Base-by-base conservation (phyloP, 2,113 vertebrate genomes). In the Coptodon rendalli region DNA sequence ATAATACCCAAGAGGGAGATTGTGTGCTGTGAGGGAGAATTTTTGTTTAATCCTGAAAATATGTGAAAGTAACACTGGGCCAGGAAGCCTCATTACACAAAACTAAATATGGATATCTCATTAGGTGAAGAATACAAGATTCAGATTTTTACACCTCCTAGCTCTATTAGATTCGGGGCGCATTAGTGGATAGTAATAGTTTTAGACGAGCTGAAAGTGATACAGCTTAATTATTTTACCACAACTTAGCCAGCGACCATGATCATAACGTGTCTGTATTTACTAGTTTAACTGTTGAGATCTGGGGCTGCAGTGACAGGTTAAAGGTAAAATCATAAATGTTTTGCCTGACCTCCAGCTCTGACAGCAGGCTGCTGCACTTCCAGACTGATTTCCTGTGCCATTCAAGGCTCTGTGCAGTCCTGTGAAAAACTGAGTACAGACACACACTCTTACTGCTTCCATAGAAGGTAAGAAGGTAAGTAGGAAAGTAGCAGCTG, bases 11-110 rank as follows among this genome's bases (percentile, higher is more conserved):
- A 6, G 61, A 80, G 89, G 57, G 40, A 81, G 34, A 36, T 61
- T 66, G 76, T 82, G 85, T 88, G 84, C 89, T 91, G 84, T 84
- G 68, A 83, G 66, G 53, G 68, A 81, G 43, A 63, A 84, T 90
- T 87, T 78, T n/a, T 14, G 14, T 84, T 61, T 89, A 90, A 91
- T 90, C 89, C 86, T 45, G 71, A 43, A 66, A 78, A 88, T 79
- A 84, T 89, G 84, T 84, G 82, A 80, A 84, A 73, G 45, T 61
- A 53, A 85, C 84, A 85, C 88, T 81, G 80, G 54, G 79, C 82
- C 38, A 53, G 66, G 22, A 73, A 87, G 86, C 61, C 82, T 89
- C 82, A 92, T 88, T 89, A 92, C 29, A 66, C 48, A 11, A 29
- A 48, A 52, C 82, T 73, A 84, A 89, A 88, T 83, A 59, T 31